These are phyloP conservation scores for Gymnocephalus cernua DNA, from an alignment of 2,113 vertebrate species.

Conservation along the genomic window DNA sequence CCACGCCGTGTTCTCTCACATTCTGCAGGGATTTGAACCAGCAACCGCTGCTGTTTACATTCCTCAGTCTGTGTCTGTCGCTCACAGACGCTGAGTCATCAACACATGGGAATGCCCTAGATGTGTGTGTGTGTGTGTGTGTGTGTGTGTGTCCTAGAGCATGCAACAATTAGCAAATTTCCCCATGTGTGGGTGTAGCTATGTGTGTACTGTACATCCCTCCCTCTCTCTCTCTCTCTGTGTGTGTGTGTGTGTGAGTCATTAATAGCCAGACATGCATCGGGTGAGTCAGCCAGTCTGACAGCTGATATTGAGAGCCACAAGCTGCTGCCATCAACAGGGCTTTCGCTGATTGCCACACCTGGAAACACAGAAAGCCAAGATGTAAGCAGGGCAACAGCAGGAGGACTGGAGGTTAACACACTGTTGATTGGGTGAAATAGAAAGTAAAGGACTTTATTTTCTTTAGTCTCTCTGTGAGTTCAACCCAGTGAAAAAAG, in stretches of 20 bases:
- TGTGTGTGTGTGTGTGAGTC: conserved; percentile 29
- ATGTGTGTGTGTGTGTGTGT: conserved; percentile 20
- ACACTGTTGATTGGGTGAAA: neutral
- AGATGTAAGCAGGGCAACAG: conserved; percentile 24
- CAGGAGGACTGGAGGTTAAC: neutral
- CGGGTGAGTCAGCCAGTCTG: conserved; percentile 59
- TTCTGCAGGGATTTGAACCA: conserved; percentile 61
- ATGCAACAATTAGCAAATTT: conserved; percentile 49
- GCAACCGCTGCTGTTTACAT: conserved; percentile 71
- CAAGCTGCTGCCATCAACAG: conserved; percentile 31
- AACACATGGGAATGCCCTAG: conserved; percentile 41
- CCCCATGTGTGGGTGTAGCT: conserved; percentile 45
- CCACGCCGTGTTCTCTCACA: neutral
- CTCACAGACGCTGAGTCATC: conserved; percentile 67
- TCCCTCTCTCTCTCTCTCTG: neutral
- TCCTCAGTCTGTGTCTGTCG: conserved; percentile 58
- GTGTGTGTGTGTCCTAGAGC: conserved; percentile 11
- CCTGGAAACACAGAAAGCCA: conserved; percentile 48
- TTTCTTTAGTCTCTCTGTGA: neutral
- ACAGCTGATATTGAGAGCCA: conserved; percentile 49
- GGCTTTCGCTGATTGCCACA: conserved; percentile 62
- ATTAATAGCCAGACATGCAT: conserved; percentile 68
- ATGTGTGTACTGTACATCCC: conserved; percentile 24
- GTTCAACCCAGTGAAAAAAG: neutral
- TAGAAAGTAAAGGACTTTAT: conserved; percentile 14